A percentile compares a stretch with the other conserved stretches of the same genome.
These are phyloP conservation scores for Penaeus chinensis DNA, from an alignment of 1,140 invertebrate species.

Conservation along the genomic window DNA sequence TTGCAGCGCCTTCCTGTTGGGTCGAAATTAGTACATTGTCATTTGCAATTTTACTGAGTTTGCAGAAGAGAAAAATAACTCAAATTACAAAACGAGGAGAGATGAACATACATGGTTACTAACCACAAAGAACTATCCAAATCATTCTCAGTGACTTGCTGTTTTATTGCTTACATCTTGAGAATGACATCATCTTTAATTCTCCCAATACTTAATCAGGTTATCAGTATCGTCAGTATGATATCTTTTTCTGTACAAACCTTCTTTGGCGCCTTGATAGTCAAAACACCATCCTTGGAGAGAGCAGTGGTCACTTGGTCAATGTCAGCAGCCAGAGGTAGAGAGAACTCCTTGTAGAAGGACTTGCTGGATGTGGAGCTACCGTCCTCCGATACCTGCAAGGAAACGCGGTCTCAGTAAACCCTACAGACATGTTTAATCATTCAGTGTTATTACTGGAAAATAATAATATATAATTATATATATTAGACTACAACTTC, in stretches of 20 bases:
- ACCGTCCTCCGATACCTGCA: conserved; percentile 78
- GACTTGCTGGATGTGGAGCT: conserved; percentile 80
- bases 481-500: background rate
- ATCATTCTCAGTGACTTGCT: no score
- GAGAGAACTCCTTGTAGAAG: conserved; percentile 70
- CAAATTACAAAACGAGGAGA: no score
- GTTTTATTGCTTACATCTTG: no score
- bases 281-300: conserved; percentile 81
- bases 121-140: no score
- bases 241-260: background rate
- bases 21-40: no score
- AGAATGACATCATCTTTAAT: no score
- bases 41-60: no score
- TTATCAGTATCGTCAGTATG: background rate
- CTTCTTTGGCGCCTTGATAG: conserved; percentile 72
- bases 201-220: background rate
- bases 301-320: conserved; percentile 76
- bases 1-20: conserved; percentile 44
- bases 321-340: conserved; percentile 77
- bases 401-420: background rate
- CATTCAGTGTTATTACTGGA: background rate
- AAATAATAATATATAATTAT: conserved; percentile 8
- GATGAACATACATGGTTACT: no score
- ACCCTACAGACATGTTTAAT: background rate
- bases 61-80: no score